These are phyloP conservation scores for Leptosomus discolor DNA, from an alignment of 2,113 vertebrate genomes.

Conservation along the genomic window DNA sequence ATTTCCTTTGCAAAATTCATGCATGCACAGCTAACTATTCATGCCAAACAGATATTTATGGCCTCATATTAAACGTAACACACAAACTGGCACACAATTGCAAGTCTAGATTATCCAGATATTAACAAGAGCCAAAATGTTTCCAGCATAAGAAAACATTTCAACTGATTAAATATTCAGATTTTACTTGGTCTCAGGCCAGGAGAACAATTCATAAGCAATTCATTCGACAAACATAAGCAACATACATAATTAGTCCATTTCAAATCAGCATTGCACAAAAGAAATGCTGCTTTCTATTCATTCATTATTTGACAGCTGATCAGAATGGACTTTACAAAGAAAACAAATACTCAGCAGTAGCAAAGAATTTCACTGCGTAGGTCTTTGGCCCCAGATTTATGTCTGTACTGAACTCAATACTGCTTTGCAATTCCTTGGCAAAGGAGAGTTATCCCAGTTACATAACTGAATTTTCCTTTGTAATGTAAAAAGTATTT, in stretches of 20 bases:
- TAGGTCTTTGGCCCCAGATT: constrained; percentile 26
- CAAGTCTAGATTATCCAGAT: background rate
- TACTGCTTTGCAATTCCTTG: constrained; percentile 19
- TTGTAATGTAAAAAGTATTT: constrained; percentile 58
- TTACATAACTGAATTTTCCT: constrained; percentile 56
- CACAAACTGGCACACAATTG: background rate
- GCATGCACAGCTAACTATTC: background rate
- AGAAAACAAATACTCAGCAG: constrained; percentile 18
- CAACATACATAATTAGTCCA: background rate
- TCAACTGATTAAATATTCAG: background rate
- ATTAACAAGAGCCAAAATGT: background rate
- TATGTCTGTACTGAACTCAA: constrained; percentile 11
- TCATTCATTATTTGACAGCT: constrained; percentile 9
- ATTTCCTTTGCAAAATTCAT: background rate
- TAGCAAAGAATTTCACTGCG: constrained; percentile 12
- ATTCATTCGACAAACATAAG: background rate
- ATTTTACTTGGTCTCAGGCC: background rate
- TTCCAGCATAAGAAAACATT: background rate
- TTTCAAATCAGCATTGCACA: background rate
- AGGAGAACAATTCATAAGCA: background rate
- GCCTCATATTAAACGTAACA: background rate
- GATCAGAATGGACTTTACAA: background rate
- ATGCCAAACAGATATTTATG: background rate
- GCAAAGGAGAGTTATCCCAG: background rate
- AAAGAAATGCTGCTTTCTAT: background rate